Conservation (phyloP, 2,113 vertebrate species). For the Oxygymnocypris stewartii region DNA sequence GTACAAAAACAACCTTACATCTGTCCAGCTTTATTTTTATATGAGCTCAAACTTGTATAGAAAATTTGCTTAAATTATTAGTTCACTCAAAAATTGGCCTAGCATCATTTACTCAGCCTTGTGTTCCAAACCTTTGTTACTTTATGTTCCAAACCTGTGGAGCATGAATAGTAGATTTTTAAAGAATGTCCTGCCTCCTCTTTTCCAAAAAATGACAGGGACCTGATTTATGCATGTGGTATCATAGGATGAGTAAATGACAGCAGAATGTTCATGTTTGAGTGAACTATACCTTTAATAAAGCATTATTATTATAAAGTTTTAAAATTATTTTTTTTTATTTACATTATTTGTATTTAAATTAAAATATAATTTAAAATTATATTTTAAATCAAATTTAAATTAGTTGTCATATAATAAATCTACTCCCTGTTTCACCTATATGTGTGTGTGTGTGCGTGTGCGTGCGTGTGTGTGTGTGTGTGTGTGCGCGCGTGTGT, state of each 20-base stretch:
- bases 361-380: no score
- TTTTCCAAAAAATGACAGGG: not conserved
- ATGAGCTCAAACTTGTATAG: not conserved
- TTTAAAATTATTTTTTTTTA: no score
- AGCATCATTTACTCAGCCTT: not conserved
- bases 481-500: not conserved
- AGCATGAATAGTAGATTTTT: not conserved
- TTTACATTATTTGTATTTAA: no score
- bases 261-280: not conserved
- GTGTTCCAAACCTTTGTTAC: not conserved
- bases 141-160: no score
- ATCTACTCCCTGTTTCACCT: not conserved
- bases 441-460: slow-evolving; percentile 38
- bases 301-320: not conserved
- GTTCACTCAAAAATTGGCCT: not conserved
- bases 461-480: slow-evolving; percentile 17
- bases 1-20: slow-evolving; percentile 63
- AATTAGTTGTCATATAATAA: not conserved
- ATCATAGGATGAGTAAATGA: not conserved
- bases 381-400: no score
- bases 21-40: not conserved
- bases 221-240: not conserved
- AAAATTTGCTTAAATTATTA: not conserved
- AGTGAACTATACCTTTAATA: not conserved
- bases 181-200: not conserved